Base-by-base conservation (phyloP, 1,140 invertebrate genomes). In the Anthonomus grandis region DNA sequence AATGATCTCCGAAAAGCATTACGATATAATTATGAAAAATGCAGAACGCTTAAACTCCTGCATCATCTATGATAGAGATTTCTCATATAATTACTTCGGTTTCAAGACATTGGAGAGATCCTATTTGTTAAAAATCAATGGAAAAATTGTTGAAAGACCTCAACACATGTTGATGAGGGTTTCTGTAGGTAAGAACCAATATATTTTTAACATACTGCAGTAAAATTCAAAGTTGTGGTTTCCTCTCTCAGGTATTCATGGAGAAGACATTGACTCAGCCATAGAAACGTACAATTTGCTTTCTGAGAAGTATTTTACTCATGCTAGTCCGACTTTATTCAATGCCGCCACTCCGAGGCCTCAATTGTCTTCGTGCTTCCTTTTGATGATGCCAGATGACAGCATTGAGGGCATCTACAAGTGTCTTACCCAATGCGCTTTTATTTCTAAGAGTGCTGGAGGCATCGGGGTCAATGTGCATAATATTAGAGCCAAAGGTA, bases 81-180 rank as follows among this genome's bases (percentile, higher is more conserved):
- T 94, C 70, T 87, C 82, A 51, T 99, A 98, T 74, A 97, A 96
- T 72, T 99, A 97, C 72, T 99, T 99, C 83, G 97, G 96, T 27
- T 99, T 99, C 67, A 99, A 98, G 80, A 99, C 97, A 3, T 76
- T 99, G 41, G 97, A 99, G 71, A 79, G 91, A 57, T 97, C 94
- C 1, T 99, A 99, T 73, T 77, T 99, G 44, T 73, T 99, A 17
- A 96, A 93, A 75, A 93, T 98, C 47, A 83, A 95, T 75, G 87
- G 87, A 0, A 96, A 96, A 83, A 89, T 97, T 41, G 94, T 85
- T 4, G 97, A 99, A 73, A 80, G 97, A 36, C 97, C 97, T 0
- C 97, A 99, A 69, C 95, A 99, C 58, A 95, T 99, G 95, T 75
- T 99, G 39, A 99, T 99, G 97, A 78, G 97, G 69, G 96, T 98